These are phyloP conservation scores for Poecile montanus DNA, from an alignment of 2,797 vertebrate species.

Conservation along the genomic window DNA sequence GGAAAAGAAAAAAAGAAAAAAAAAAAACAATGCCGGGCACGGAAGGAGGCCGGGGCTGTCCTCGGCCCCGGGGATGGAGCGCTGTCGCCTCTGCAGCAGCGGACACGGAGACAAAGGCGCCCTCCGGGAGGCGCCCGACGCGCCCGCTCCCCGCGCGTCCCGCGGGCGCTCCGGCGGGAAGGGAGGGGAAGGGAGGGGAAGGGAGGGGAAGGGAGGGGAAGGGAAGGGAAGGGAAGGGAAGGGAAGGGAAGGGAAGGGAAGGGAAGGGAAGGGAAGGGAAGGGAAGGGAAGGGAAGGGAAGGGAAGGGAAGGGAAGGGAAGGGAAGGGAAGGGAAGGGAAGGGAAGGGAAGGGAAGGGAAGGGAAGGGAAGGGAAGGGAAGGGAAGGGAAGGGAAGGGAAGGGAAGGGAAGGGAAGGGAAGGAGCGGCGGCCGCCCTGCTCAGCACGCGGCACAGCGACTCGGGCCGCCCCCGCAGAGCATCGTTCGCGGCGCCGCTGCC, in stretches of 20 bases:
- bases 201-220: too few relatives aligned
- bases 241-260: too few relatives aligned
- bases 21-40: too few relatives aligned
- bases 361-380: too few relatives aligned
- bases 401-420: not conserved
- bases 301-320: not conserved
- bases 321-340: too few relatives aligned
- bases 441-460: not conserved
- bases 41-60: not conserved
- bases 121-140: not conserved
- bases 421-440: not conserved
- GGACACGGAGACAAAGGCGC: conserved; percentile 5
- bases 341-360: not conserved
- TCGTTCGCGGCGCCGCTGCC: not conserved
- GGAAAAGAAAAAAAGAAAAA: accelerated
- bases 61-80: not conserved
- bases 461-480: accelerated
- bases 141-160: not conserved
- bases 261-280: not conserved
- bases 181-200: not conserved
- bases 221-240: not conserved
- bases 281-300: not conserved
- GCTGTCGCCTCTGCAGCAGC: not conserved
- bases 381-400: not conserved
- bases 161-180: not conserved